Base-by-base conservation (phyloP, 2,888 invertebrate genomes). In the Ditylenchus weischeri region DNA sequence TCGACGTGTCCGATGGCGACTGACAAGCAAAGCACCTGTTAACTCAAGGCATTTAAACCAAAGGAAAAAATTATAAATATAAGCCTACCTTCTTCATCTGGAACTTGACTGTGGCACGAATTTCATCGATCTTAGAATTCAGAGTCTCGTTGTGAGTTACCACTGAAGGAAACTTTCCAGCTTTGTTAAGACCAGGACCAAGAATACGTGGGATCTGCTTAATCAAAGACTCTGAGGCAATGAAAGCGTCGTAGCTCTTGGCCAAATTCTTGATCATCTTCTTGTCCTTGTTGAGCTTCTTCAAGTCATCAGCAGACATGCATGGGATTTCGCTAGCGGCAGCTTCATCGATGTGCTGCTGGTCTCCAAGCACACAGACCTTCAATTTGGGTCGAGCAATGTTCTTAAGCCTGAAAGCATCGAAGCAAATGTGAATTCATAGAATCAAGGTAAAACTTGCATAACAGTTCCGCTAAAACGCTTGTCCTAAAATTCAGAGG, bases 391-490 rank as follows among this genome's bases (percentile, higher is more conserved):
- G 96, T 66, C 94, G 89, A 36, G 98, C 98, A 83, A 98, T 92
- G 87, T 95, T 90, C 88, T 94, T 94, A 84, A 99, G 88, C 86
- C 96, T 96, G 84, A 54, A 85, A 80, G 1, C 15, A 43, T 43
- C 11, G 2, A 43, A 43, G 8, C 29, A 29, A 2, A 29, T 29
- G 29, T 5, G 5, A 29, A 29, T 29, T 29, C n/a, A n/a, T n/a
- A n/a, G n/a, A 29, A 29, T 29, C 29, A 79, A 95, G 93, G 94
- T 93, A 76, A 62, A 72, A n/a, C 47, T 87, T 93, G 98, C 95
- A 94, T 96, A 88, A 99, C 94, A 85, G 98, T 96, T 88, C 98
- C 98, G 83, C 93, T 92, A 90, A 99, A 99, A 93, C 98, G 96
- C 88, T 99, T 99, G 88, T 99, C 98, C 29, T 29, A 29, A 29